Conservation (phyloP, 2,113 vertebrate species). For the Oceanodroma tethys region DNA sequence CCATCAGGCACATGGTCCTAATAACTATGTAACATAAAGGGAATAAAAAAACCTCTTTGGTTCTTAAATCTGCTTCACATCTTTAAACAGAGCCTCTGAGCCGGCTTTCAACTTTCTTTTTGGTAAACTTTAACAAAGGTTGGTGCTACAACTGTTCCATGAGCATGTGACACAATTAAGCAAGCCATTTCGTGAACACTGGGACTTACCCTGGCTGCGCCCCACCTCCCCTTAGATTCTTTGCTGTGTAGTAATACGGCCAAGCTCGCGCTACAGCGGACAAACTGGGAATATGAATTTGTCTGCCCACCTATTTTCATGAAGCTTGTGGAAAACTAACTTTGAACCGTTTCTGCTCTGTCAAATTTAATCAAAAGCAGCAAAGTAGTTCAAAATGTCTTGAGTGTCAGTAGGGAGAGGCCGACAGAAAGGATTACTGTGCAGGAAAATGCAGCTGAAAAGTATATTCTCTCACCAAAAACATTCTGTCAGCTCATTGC, state of each 20-base stretch:
- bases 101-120: neutral
- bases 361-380: neutral
- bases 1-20: fast-evolving
- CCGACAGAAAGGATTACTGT: slow-evolving; percentile 29
- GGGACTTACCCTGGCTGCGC: neutral
- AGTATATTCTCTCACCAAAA: neutral
- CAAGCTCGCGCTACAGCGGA: neutral
- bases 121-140: slow-evolving; percentile 46
- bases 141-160: neutral
- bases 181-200: neutral
- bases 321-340: neutral
- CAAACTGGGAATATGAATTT: neutral
- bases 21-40: neutral
- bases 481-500: neutral
- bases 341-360: slow-evolving; percentile 27
- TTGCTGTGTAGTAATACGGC: neutral
- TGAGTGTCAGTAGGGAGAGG: neutral
- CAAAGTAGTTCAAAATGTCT: neutral
- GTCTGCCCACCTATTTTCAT: neutral
- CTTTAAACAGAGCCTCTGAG: neutral
- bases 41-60: neutral
- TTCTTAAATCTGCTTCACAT: neutral
- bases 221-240: neutral
- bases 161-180: slow-evolving; percentile 2
- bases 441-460: neutral